Evolutionary conservation across 2,797 vertebrate genomes (phyloP).

Genomic region (Scolopax rusticola): DNA sequence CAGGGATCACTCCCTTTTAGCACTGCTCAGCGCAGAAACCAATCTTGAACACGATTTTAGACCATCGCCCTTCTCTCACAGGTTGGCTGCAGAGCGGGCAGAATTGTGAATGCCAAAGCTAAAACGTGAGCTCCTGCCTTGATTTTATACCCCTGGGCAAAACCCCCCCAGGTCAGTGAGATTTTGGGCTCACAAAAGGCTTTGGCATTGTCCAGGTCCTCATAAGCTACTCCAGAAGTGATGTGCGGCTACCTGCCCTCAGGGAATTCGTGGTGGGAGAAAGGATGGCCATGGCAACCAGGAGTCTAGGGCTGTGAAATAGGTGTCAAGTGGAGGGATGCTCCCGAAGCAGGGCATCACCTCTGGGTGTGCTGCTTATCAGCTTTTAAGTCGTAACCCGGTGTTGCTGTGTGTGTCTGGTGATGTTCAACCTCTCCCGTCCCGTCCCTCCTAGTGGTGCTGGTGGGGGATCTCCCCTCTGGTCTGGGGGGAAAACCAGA

Average conservation of each 20-base stretch:
- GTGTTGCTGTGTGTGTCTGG: neutral
- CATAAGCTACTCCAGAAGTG: fast-evolving
- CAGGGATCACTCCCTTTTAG: neutral
- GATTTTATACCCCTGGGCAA: neutral
- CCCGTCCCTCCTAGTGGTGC: neutral
- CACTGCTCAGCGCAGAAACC: neutral
- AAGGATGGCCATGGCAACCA: neutral
- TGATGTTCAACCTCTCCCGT: neutral
- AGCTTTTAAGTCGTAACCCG: neutral
- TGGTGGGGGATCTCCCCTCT: neutral
- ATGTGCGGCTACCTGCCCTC: neutral
- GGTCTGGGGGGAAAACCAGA: neutral
- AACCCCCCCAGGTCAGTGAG: fast-evolving
- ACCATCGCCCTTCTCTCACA: neutral
- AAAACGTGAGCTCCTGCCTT: neutral
- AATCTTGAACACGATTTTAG: neutral
- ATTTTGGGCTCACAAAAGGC: neutral
- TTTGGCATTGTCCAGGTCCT: neutral
- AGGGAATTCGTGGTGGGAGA: neutral
- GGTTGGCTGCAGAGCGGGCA: fast-evolving
- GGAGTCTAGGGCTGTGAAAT: neutral
- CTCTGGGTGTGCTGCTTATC: neutral
- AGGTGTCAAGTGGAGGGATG: neutral
- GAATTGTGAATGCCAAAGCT: neutral
- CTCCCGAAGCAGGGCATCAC: neutral